phyloP scores from a whole-genome alignment of 2,888 invertebrate genomes.

The Apoderus coryli region DNA sequence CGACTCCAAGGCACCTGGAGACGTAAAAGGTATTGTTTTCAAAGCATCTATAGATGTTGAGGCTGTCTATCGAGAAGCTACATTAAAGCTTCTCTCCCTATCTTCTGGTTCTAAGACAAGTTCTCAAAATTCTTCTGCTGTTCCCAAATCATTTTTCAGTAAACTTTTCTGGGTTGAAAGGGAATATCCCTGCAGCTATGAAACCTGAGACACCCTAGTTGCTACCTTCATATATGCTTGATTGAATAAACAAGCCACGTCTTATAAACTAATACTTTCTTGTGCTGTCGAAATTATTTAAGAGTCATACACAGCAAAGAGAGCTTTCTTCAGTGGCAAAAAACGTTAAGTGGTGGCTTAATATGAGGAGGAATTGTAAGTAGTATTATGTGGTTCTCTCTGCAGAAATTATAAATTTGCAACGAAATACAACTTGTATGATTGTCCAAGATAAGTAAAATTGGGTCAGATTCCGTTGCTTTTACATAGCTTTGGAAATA shows the following conservation, averaged over 20 bases:
- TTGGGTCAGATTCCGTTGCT: conserved; percentile 9
- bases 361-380: conserved; percentile 13
- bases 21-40: conserved; percentile 5
- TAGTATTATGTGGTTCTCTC: conserved; percentile 10
- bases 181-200: conserved; percentile 13
- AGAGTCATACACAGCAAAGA: conserved; percentile 12
- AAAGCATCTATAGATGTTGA: conserved; percentile 8
- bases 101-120: conserved; percentile 10
- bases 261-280: conserved; percentile 14
- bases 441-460: conserved; percentile 12
- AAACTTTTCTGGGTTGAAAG: conserved; percentile 11
- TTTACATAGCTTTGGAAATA: conserved; percentile 12
- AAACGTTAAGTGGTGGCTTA: conserved; percentile 11
- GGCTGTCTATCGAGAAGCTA: conserved; percentile 5
- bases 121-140: conserved; percentile 13
- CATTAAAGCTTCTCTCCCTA: conserved; percentile 9
- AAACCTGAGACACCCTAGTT: conserved; percentile 15
- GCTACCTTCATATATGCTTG: conserved; percentile 12
- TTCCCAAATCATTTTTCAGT: conserved; percentile 11
- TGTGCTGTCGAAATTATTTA: conserved; percentile 12
- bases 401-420: conserved; percentile 12
- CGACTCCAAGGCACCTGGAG: conserved; percentile 1
- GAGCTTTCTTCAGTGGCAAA: conserved; percentile 11
- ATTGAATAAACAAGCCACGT: conserved; percentile 15
- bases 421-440: conserved; percentile 11